These are phyloP conservation scores for Anguilla anguilla DNA, from an alignment of 2,797 vertebrate genomes.

Conservation along the genomic window DNA sequence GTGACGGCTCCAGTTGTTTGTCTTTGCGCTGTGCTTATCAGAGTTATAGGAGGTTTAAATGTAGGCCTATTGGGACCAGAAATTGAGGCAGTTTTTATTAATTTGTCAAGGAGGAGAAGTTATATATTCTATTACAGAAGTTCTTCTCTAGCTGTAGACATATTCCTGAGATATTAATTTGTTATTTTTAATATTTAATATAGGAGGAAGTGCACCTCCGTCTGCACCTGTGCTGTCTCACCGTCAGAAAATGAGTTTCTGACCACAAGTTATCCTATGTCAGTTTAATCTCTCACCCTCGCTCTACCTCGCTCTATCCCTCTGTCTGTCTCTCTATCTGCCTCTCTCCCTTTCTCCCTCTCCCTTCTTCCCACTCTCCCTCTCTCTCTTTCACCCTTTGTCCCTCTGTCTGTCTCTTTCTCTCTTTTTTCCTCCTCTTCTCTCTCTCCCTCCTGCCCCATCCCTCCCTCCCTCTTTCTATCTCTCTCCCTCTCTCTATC, in stretches of 20 bases:
- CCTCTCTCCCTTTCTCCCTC: not conserved
- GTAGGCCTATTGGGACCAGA: not conserved
- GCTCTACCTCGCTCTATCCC: not conserved
- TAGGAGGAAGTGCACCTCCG: not conserved
- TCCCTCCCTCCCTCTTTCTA: slow-evolving; percentile 8
- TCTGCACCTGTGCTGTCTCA: not conserved
- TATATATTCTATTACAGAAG: not conserved
- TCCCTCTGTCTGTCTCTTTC: not conserved
- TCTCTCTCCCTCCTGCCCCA: too few species aligned
- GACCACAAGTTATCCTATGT: not conserved
- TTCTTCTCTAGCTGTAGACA: not conserved
- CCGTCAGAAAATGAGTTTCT: not conserved
- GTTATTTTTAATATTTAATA: slow-evolving; percentile 11
- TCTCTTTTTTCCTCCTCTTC: not conserved
- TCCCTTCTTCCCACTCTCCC: not conserved
- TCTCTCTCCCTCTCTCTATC: slow-evolving; percentile 23
- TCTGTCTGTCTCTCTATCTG: not conserved
- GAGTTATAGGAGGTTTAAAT: not conserved
- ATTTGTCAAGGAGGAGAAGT: not conserved
- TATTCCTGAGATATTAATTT: not conserved
- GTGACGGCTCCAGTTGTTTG: not conserved
- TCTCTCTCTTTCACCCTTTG: not conserved
- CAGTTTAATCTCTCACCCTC: too few species aligned
- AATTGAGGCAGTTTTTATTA: not conserved
- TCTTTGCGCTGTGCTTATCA: too few species aligned